Base-by-base conservation (phyloP, 2,797 vertebrate species). In the Cossypha niveicapilla region DNA sequence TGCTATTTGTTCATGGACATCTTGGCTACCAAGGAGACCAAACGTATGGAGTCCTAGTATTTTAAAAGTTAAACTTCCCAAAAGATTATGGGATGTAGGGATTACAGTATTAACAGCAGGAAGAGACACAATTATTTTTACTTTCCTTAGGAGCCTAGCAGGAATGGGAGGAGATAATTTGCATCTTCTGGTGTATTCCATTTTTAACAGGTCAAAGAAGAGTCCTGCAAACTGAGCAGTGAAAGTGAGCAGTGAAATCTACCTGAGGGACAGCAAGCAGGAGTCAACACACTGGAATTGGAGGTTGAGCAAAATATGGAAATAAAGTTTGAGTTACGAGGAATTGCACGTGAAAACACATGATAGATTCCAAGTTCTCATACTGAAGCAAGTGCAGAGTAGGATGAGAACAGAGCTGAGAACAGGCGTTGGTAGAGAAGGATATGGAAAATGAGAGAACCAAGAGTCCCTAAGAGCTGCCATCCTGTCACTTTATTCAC, bases 401-500 rank as follows among this genome's bases (percentile, higher is more conserved):
- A 60, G 72, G 37, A 76, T 77, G 61, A 80, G 79, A 73, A 60
- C 0, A 45, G 53, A 88, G 15, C 22, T 90, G 57, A 0, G 1
- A 89, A 71, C 5, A 57, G 27, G 23, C 1, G 0, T 45, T 56
- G 63, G 48, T 71, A 66, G 65, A 94, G 48, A 85, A 82, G 19
- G 27, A 45, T 45, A 28, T 67, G 8, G 51, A 71, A 94, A 74
- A 76, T n/a, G 32, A 84, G 15, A 48, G 75, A 91, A 79, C 13
- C 24, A 27, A 7, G 24, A 80, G 48, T n/a, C n/a, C n/a, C n/a
- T 56, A 79, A 41, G 13, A 93, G 22, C 71, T 93, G 77, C 68
- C 48, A 76, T 76, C 35, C 51, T 90, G 92, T 85, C 62, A 75
- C 41, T 92, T 92, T 83, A 61, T 68, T 84, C 72, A 77, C 61